phyloP scores from a whole-genome alignment of 37 sponge, comb jelly and placozoan genomes.

The Amphimedon queenslandica region DNA sequence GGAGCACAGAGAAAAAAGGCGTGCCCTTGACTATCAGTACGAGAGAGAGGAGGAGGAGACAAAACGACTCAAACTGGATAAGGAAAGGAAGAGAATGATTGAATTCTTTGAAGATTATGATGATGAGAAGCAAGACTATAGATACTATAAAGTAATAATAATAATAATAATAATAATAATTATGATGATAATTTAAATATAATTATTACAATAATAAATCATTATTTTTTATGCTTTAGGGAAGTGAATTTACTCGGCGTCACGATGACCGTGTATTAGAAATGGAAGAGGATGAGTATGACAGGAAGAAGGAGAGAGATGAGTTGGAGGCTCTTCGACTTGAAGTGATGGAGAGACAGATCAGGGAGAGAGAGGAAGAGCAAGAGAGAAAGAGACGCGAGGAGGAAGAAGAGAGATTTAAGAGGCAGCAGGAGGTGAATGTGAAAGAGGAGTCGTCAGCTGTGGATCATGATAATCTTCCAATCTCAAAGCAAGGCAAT shows the following conservation, averaged over 20 bases:
- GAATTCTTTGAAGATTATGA: slow-evolving; percentile 90
- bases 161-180: slow-evolving; percentile 13
- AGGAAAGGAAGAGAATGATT: slow-evolving; percentile 57
- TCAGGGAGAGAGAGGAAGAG: slow-evolving; percentile 24
- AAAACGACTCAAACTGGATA: slow-evolving; percentile 72
- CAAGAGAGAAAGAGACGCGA: slow-evolving; percentile 26
- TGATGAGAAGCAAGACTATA: slow-evolving; percentile 91
- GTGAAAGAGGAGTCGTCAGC: no score
- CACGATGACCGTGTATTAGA: slow-evolving; percentile 81
- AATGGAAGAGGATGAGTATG: slow-evolving; percentile 85
- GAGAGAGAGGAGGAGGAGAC: slow-evolving; percentile 63
- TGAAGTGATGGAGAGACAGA: slow-evolving; percentile 44
- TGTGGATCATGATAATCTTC: slow-evolving; percentile 44
- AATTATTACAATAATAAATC: not conserved
- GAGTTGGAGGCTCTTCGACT: slow-evolving; percentile 67
- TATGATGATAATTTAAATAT: not conserved
- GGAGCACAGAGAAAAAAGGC: slow-evolving; percentile 83
- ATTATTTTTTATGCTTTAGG: slow-evolving; percentile 42
- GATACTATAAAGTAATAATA: slow-evolving; percentile 73
- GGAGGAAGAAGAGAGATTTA: not conserved
- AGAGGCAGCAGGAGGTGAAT: not conserved
- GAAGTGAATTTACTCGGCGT: slow-evolving; percentile 65
- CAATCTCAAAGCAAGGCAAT: slow-evolving; percentile 48
- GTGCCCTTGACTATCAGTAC: slow-evolving; percentile 64
- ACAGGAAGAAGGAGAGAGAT: slow-evolving; percentile 82